Evolutionary conservation across 2,113 vertebrate genomes (phyloP), one percentile per base, ranked within the genome.

Genomic region (Rhabdomys dilectus): DNA sequence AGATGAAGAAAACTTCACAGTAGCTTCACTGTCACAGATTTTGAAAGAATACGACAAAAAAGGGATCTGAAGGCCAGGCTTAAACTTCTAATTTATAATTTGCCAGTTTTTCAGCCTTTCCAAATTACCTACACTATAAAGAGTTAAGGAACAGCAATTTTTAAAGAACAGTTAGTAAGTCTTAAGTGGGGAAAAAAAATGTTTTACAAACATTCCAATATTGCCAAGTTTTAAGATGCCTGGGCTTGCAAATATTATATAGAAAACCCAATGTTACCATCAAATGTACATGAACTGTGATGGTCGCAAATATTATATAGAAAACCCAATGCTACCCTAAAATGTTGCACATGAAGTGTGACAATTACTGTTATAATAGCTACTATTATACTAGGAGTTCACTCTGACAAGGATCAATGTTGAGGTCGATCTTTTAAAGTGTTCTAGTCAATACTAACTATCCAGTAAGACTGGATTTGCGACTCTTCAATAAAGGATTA

Each of bases 401-500:
- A 51, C 45, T 66, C 60, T 93, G 80, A 12, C 86, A 85, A 31
- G 19, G 60, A 96, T 3, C 29, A 19, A 75, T 78, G 87, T 53
- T 90, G 24, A 66, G 1, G 87, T 34, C 7, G 3, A 1, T 24
- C 72, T 26, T 78, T 76, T 81, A 22, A 97, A 93, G 88, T 95
- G 9, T 48, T 94, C 51, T 45, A 34, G 11, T 91, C 36, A 89
- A 95, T 81, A 91, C 12, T 56, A 95, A 88, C 60, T 48, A 89
- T 13, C 17, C 11, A 94, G n/a, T 6, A 90, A 88, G 96, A 88
- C 73, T 21, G 92, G 24, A 95, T 56, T 58, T 91, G 70, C 1
- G 91, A 91, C 16, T 94, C 45, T 89, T 75, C 31, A 94, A 90
- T 39, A 72, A 88, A 95, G 31, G 76, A 92, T 70, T 72, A 87